Conservation (phyloP, 92 coral and sea anemone species). For the Palythoa caribaeorum region DNA sequence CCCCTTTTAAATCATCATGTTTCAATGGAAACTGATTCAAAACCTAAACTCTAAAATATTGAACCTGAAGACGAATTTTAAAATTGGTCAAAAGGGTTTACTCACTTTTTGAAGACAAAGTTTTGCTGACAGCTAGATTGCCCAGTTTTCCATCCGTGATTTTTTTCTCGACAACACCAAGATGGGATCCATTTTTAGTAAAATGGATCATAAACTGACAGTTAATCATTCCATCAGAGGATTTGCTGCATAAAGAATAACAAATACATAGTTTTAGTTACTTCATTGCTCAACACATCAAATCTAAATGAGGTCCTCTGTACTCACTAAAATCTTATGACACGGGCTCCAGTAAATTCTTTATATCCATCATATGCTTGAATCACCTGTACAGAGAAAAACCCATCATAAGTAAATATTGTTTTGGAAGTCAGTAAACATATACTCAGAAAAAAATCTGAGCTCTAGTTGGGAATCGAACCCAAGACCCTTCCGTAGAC, state of each 20-base stretch:
- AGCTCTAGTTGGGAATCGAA: no score
- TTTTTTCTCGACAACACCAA: background rate
- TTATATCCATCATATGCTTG: constrained; percentile 80
- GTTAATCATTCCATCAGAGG: constrained; percentile 19
- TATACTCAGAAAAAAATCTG: no score
- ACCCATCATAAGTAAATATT: no score
- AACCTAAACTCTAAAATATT: background rate
- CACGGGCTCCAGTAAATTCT: constrained; percentile 63
- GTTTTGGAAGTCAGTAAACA: no score
- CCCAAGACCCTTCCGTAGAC: no score
- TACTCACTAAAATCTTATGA: constrained; percentile 22
- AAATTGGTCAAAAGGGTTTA: background rate
- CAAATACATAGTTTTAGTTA: no score
- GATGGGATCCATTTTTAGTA: constrained; percentile 11
- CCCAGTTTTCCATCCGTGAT: constrained; percentile 6
- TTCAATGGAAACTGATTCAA: background rate
- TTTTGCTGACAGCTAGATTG: constrained; percentile 25
- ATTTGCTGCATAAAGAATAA: background rate
- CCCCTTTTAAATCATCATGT: no score
- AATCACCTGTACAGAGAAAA: constrained; percentile 47
- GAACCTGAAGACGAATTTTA: background rate
- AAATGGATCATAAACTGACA: constrained; percentile 6
- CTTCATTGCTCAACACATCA: no score
- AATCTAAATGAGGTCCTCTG: no score
- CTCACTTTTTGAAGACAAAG: constrained; percentile 20